Conservation (phyloP, 2,888 invertebrate genomes). For the Apeira syringaria region DNA sequence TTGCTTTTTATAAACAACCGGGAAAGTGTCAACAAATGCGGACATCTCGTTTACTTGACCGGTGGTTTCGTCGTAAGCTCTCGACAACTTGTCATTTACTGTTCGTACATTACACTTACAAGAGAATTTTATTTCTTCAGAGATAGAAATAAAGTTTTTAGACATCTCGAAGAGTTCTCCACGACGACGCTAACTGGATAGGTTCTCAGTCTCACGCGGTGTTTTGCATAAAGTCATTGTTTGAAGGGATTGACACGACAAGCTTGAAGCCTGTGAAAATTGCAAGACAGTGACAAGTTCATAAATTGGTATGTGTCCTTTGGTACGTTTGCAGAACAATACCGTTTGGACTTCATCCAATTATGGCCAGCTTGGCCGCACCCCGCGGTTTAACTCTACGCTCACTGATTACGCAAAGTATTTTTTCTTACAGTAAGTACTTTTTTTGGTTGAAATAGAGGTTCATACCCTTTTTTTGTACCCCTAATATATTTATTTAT, state of each 20-base stretch:
- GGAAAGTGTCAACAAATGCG: slow-evolving; percentile 3
- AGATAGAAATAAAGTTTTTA: slow-evolving; percentile 5
- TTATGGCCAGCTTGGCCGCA: too few species aligned
- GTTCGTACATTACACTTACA: not conserved
- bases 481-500: too few species aligned
- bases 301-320: slow-evolving; percentile 8
- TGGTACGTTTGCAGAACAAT: slow-evolving; percentile 8
- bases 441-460: too few species aligned
- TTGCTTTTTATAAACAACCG: slow-evolving; percentile 1
- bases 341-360: slow-evolving; percentile 7
- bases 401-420: too few species aligned
- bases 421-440: too few species aligned
- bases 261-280: slow-evolving; percentile 18
- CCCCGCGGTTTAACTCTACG: too few species aligned
- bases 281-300: slow-evolving; percentile 16
- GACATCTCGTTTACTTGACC: slow-evolving; percentile 23
- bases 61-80: slow-evolving; percentile 10
- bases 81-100: not conserved
- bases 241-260: slow-evolving; percentile 39
- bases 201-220: slow-evolving; percentile 59
- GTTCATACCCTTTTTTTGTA: too few species aligned
- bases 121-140: slow-evolving; percentile 4
- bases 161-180: slow-evolving; percentile 7
- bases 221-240: slow-evolving; percentile 61
- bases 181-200: slow-evolving; percentile 11